Evolutionary conservation across 2,888 invertebrate genomes (phyloP).

Genomic region (Xylocampa areola): DNA sequence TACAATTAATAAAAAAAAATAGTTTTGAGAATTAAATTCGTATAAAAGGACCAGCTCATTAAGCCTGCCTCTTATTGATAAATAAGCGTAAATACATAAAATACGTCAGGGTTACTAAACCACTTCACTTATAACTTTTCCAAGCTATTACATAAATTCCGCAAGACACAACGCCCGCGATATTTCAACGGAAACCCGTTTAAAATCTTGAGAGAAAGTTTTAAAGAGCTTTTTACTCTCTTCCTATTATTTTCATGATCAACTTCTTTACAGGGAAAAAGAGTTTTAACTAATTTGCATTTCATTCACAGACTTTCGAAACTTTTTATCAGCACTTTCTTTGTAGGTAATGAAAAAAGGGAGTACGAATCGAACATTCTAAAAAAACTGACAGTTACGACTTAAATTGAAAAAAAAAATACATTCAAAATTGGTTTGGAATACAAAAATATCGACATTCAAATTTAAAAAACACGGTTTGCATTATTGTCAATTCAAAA

Average conservation of each 20-base stretch:
- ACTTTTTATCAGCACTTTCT: conserved; percentile 29
- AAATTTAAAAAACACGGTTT: not conserved
- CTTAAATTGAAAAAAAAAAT: not conserved
- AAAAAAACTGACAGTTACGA: conserved; percentile 7
- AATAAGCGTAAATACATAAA: not conserved
- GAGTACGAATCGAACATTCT: conserved; percentile 25
- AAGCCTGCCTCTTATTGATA: not conserved
- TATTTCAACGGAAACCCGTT: conserved; percentile 6
- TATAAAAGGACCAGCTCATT: not conserved
- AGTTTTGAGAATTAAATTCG: not conserved
- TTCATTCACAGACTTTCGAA: conserved; percentile 15
- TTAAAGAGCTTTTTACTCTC: conserved; percentile 1
- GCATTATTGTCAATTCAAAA: conserved; percentile 4
- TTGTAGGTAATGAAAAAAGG: conserved; percentile 13
- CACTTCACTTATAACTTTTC: not conserved
- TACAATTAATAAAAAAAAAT: no score
- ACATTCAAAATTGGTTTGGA: not conserved
- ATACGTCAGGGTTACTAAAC: not conserved
- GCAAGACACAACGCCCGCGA: not conserved
- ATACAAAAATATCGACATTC: not conserved
- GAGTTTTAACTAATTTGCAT: not conserved
- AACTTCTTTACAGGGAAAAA: conserved; percentile 19
- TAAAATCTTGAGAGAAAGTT: conserved; percentile 31
- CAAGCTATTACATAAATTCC: conserved; percentile 1
- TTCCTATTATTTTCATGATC: not conserved